Evolutionary conservation across 2,797 vertebrate species (phyloP), one percentile per base, ranked within the genome.

Genomic region (Bucorvus abyssinicus): DNA sequence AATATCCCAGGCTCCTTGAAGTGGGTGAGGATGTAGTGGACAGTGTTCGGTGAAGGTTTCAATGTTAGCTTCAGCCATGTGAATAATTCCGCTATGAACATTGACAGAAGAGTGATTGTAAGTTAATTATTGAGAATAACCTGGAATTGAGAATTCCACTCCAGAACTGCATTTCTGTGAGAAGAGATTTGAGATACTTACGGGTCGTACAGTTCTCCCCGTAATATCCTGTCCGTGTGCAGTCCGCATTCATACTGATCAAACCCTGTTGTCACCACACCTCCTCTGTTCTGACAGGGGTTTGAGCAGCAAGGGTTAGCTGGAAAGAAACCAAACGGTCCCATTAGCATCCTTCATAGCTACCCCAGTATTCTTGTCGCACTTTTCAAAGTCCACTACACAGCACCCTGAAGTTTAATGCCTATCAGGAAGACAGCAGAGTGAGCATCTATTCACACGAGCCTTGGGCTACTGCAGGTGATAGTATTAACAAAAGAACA

Each of bases 21-120:
- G 95, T 99, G 99, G 12, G 99, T 99, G 40, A 99, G 98, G 77
- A 99, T 98, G 94, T 99, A 98, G 94, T 99, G 99, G 55, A 99
- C 98, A 1, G 98, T 99, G 95, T 99, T 98, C 0, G 99, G 99
- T 0, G 98, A 94, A 1, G 99, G 99, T 89, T 99, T 99, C 97
- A 99, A 76, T 2, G 96, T 82, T 5, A 98, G 4, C 94, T 95
- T 99, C 68, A 99, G 30, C 98, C 98, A 98, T 1, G 99, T 99
- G 94, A 99, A 95, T 95, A 99, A 98, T 91, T 99, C 99, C 38
- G 99, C 99, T 99, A 98, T 36, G 11, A 89, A 55, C 23, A 55
- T 13, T 53, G 36, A 69, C 34, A 10, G 78, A 38, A 92, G 90
- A 59, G 63, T 32, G 4, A 38, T 24, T 38, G 6, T 34, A 59